phyloP scores from a whole-genome alignment of 2,113 vertebrate genomes.

The Petrocephalus zakoni region DNA sequence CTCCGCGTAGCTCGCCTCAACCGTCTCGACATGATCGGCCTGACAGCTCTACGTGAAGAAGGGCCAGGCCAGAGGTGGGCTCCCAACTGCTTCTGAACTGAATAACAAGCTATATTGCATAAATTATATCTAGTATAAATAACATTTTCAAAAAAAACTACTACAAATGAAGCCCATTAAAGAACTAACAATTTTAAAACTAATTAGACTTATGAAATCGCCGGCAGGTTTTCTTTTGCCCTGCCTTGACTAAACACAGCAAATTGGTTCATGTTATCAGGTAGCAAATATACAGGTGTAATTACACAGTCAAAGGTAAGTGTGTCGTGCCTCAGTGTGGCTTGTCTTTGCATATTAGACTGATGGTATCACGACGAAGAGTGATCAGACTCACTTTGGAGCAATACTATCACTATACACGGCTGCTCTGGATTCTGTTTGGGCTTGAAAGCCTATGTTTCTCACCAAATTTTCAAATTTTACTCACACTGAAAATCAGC shows the following conservation, averaged over 20 bases:
- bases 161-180: slow-evolving; percentile 15
- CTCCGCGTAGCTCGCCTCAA: background rate
- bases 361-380: background rate
- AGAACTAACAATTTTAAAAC: slow-evolving; percentile 14
- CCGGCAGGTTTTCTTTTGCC: background rate
- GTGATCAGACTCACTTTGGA: background rate
- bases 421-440: background rate
- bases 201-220: slow-evolving; percentile 12
- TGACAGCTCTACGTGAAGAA: background rate
- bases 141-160: slow-evolving; percentile 7
- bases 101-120: slow-evolving; percentile 12
- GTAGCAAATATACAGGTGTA: background rate
- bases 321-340: background rate
- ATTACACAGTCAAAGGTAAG: background rate
- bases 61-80: background rate
- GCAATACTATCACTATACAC: background rate
- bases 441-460: background rate
- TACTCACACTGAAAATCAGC: background rate
- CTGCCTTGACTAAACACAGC: background rate
- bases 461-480: background rate
- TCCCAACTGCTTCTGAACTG: slow-evolving; percentile 12
- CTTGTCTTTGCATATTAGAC: background rate
- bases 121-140: slow-evolving; percentile 22
- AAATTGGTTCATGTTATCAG: background rate
- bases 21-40: slow-evolving; percentile 20